A percentile compares a stretch with the other conserved stretches of the same genome.
Conservation (phyloP, 1,140 invertebrate genomes). For the Temnothorax nylanderi region DNA sequence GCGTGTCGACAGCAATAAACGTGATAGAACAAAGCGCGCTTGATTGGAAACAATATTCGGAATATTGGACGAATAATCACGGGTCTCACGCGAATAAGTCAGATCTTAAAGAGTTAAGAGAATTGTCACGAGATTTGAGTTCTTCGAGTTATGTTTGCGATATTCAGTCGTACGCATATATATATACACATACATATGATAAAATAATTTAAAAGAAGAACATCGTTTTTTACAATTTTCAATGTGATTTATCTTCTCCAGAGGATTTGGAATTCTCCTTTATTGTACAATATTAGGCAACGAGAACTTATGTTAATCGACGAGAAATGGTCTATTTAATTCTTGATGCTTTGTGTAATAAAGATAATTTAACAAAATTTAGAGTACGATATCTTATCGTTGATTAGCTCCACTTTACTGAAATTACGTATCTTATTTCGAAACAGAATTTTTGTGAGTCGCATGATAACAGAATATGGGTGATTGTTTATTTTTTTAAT, state of each 20-base stretch:
- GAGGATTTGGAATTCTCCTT: not conserved
- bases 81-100: not conserved
- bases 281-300: not conserved
- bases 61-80: constrained; percentile 17
- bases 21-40: constrained; percentile 18
- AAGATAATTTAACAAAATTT: not conserved
- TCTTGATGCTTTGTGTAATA: not conserved
- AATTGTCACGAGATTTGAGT: constrained; percentile 3
- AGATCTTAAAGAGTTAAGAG: not conserved
- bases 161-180: not conserved
- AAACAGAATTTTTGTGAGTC: not conserved
- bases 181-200: not conserved
- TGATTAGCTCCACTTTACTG: not conserved
- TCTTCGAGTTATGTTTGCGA: not conserved
- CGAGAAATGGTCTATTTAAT: constrained; percentile 3
- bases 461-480: constrained; percentile 8
- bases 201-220: not conserved
- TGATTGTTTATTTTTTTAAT: constrained; percentile 24
- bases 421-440: not conserved
- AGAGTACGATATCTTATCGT: constrained; percentile 6
- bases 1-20: not conserved
- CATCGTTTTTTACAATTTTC: not conserved
- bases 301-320: not conserved
- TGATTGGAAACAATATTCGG: constrained; percentile 9
- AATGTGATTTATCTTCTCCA: not conserved